Base-by-base conservation (phyloP, 1,140 invertebrate species). In the Diorhabda sublineata region DNA sequence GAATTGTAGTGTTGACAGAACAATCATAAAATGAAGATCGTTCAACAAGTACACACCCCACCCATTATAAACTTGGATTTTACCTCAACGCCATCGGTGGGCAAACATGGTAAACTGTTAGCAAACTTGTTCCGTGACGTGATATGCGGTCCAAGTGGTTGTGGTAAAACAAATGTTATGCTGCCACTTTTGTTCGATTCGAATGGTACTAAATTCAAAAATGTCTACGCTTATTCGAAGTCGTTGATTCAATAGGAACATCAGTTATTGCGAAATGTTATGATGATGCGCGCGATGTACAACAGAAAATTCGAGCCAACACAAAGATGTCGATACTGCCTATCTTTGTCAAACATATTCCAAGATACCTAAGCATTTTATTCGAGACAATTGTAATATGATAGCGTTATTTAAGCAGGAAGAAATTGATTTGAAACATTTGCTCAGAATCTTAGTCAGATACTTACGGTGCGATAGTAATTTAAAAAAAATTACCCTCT, bases 401-500 rank as follows among this genome's bases (percentile, higher is more conserved):
- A 56, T 82, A 8, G 68, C 80, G 9, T 9, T 82, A 42, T 82
- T 83, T 75, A 78, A 78, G 73, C 81, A 82, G 76, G 81, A 82
- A 77, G 76, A 79, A 58, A 70, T 74, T 4, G 82, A 83, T 78
- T 74, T 82, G 52, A 77, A 77, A 72, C 81, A 83, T 75, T 9
- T 61, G 60, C 43, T 61, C 60, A 43, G 43, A 11, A 44, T 61
- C 26, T 61, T 61, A 42, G 42, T 4, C 3, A 42, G 60, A 44
- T 41, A 61, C 2, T n/a, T 45, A 42, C 3, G 3, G 42, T 8
- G 8, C 42, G 2, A 5, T 45, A 5, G 60, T 61, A 3, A 61
- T 61, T 3, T 0, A 0, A 3, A 61, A 6, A 42, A 26, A 26
- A 7, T 0, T 59, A 26, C 26, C 26, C 7, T 57, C 42, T 58